Evolutionary conservation across 2,888 invertebrate genomes (phyloP), one percentile per base, ranked within the genome.

Genomic region (Apamea sordens): DNA sequence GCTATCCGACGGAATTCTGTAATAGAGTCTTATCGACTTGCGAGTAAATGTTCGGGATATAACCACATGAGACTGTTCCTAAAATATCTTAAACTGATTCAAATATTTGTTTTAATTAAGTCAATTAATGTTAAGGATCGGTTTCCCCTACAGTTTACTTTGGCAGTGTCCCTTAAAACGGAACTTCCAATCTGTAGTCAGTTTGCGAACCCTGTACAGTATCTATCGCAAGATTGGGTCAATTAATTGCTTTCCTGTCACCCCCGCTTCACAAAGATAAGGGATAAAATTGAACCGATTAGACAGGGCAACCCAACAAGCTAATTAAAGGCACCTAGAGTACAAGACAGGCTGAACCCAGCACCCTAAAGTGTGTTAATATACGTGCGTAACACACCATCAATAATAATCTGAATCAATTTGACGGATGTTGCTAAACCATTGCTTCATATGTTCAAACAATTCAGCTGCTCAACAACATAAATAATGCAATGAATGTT

Each of bases 181-280:
- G 61, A 68, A 68, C 36, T 53, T 28, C 63, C 77, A 76, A 69
- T 83, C 68, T 56, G 76, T 53, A 80, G 61, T 32, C 69, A 70
- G 64, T 80, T 69, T 44, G 53, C 78, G 69, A 83, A 53, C 71
- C 74, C 64, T 64, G 32, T 61, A 64, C 44, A 53, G 64, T 85
- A 72, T 84, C 82, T 74, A 72, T 81, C 77, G 70, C 65, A 61
- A 61, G 67, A 53, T 81, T 85, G 82, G 86, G 84, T 75, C 83
- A 84, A 86, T 86, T 84, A 78, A 84, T 86, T 78, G 83, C 53
- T 65, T 72, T 67, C 84, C 86, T 78, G 86, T 77, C 86, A 72
- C 71, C 84, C 86, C 67, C 50, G 36, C 11, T n/a, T 75, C 78
- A 28, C 56, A 32, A 32, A 50, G 83, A 82, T 84, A 71, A 76